These are phyloP conservation scores for Eunapius fragilis DNA, from an alignment of 37 sponge, comb jelly and placozoan species.

Conservation along the genomic window DNA sequence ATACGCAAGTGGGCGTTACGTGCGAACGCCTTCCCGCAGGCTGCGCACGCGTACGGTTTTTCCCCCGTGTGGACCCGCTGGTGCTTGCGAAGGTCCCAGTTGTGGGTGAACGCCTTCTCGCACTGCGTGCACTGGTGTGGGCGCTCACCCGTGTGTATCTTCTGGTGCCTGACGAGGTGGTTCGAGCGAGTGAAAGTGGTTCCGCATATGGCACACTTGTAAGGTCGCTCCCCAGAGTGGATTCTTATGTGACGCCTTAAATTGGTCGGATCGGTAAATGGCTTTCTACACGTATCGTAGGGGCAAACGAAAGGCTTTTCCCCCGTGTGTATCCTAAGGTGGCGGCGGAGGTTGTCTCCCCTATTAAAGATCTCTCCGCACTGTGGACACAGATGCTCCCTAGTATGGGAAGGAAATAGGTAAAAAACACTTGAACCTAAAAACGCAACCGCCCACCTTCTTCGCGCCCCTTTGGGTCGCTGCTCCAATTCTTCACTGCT, in stretches of 20 bases:
- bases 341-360: neutral
- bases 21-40: constrained; percentile 39
- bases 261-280: neutral
- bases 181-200: neutral
- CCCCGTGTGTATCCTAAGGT: neutral
- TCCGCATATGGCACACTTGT: neutral
- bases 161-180: neutral
- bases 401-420: neutral
- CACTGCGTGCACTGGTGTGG: constrained; percentile 19
- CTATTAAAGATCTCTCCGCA: neutral
- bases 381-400: neutral
- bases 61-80: constrained; percentile 31
- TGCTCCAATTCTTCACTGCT: neutral
- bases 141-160: neutral
- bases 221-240: neutral
- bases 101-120: constrained; percentile 36
- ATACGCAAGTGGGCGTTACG: constrained; percentile 29
- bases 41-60: constrained; percentile 19
- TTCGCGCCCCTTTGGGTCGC: neutral
- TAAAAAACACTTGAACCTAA: neutral
- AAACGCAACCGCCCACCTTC: neutral
- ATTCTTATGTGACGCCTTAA: neutral
- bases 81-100: constrained; percentile 37
- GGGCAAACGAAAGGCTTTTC: neutral
- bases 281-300: neutral